phyloP scores from a whole-genome alignment of 2,888 invertebrate genomes.

The Noctua fimbriata region DNA sequence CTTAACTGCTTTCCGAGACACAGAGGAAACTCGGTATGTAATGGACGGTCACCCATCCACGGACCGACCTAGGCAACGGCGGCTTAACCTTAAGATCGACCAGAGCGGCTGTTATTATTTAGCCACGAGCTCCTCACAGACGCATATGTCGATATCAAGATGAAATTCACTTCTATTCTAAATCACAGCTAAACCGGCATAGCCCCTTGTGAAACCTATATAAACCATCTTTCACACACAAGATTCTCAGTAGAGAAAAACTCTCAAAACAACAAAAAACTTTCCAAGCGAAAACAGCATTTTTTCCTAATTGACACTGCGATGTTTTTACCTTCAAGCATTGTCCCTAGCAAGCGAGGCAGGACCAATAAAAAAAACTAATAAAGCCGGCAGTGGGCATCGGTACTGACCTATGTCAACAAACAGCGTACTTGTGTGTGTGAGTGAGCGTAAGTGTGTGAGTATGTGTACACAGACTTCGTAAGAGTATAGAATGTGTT shows the following conservation, averaged over 20 bases:
- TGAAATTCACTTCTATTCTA: too few relatives aligned
- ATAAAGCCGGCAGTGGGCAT: conserved; percentile 71
- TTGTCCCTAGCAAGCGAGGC: conserved; percentile 61
- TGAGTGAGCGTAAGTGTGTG: conserved; percentile 67
- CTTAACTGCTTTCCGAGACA: too few relatives aligned
- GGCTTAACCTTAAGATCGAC: too few relatives aligned
- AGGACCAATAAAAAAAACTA: conserved; percentile 75
- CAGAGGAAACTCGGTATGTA: too few relatives aligned
- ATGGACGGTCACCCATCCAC: too few relatives aligned
- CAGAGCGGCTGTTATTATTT: too few relatives aligned
- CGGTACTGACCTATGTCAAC: conserved; percentile 89
- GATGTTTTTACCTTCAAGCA: conserved; percentile 51
- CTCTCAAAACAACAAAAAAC: neutral
- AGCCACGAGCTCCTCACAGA: neutral
- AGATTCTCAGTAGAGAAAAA: conserved; percentile 11
- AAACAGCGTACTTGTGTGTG: conserved; percentile 67
- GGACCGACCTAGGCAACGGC: too few relatives aligned
- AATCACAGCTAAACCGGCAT: neutral
- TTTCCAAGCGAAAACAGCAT: conserved; percentile 33
- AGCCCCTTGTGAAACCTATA: neutral
- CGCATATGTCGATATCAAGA: neutral
- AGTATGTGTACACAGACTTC: conserved; percentile 48
- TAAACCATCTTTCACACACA: neutral
- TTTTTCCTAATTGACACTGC: conserved; percentile 65
- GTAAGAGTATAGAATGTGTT: conserved; percentile 62